Percentiles rank a stretch among this genome's conserved stretches.
Evolutionary conservation across 2,888 invertebrate genomes (phyloP).

Genomic region (Rhimphoctona megacephalus): DNA sequence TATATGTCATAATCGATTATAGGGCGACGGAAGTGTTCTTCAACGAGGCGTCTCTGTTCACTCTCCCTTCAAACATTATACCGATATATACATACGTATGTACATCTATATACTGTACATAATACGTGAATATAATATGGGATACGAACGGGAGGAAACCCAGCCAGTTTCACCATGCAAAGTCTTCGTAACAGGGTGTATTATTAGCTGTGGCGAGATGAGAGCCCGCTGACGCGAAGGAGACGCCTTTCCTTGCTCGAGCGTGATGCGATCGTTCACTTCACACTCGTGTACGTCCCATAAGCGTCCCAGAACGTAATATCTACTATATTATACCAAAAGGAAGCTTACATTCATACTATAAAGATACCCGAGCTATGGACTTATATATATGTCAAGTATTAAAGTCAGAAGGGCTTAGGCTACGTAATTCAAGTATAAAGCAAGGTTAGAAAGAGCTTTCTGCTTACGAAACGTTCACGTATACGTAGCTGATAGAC

Average conservation of each 20-base stretch:
- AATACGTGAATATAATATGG: slow-evolving; percentile 6
- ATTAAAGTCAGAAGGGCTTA: slow-evolving; percentile 14
- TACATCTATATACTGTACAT: slow-evolving; percentile 16
- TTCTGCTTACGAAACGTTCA: not conserved
- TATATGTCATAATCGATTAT: slow-evolving; percentile 52
- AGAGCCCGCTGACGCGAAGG: slow-evolving; percentile 66
- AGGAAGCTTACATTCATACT: slow-evolving; percentile 27
- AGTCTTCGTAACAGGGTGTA: slow-evolving; percentile 58
- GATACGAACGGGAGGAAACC: slow-evolving; percentile 46
- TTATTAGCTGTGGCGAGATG: slow-evolving; percentile 63
- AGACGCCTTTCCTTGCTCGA: slow-evolving; percentile 68
- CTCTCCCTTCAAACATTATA: slow-evolving; percentile 54
- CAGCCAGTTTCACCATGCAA: slow-evolving; percentile 56
- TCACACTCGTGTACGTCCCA: slow-evolving; percentile 65
- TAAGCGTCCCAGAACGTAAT: slow-evolving; percentile 41
- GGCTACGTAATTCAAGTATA: not conserved
- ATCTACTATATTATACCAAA: slow-evolving; percentile 36
- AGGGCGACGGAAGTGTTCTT: slow-evolving; percentile 61
- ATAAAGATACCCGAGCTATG: not conserved
- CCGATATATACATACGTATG: not conserved
- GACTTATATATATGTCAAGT: not conserved
- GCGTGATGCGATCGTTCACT: slow-evolving; percentile 70
- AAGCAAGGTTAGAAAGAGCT: not conserved
- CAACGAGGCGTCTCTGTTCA: slow-evolving; percentile 59
- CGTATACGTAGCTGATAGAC: not conserved